Evolutionary conservation across 2,888 invertebrate species (phyloP).

Genomic region (Hymenopus coronatus): DNA sequence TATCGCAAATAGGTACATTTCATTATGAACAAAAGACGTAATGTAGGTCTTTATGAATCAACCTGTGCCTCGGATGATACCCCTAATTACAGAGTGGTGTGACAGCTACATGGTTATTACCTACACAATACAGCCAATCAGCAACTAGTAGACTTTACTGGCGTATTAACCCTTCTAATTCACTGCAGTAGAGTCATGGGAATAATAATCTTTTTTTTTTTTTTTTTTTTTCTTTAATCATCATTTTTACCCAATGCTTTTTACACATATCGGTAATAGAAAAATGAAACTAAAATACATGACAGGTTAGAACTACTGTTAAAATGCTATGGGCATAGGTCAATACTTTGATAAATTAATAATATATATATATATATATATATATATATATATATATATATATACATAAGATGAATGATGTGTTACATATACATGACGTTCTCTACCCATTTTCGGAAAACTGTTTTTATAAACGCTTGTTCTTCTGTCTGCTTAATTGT

Average conservation of each 20-base stretch:
- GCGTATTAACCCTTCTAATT: neutral
- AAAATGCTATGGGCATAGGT: too few species aligned
- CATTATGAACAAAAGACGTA: neutral
- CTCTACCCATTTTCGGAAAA: too few species aligned
- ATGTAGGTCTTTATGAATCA: neutral
- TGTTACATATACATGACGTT: too few species aligned
- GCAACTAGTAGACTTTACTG: neutral
- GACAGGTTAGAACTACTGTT: too few species aligned
- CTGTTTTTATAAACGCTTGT: too few species aligned
- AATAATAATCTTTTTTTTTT: neutral
- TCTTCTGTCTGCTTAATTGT: too few species aligned
- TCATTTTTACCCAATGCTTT: neutral
- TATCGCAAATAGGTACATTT: neutral
- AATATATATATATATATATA: too few species aligned
- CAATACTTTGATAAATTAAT: too few species aligned
- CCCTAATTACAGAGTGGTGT: neutral
- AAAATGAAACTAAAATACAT: neutral
- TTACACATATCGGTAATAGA: neutral
- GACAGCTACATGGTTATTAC: neutral
- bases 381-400: too few species aligned
- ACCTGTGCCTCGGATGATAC: neutral
- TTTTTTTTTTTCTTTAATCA: too few species aligned
- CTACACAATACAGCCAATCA: neutral
- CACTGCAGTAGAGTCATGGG: too few species aligned
- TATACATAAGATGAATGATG: too few species aligned